These are phyloP conservation scores for Choristoneura fumiferana DNA, from an alignment of 1,140 invertebrate species.

Conservation along the genomic window DNA sequence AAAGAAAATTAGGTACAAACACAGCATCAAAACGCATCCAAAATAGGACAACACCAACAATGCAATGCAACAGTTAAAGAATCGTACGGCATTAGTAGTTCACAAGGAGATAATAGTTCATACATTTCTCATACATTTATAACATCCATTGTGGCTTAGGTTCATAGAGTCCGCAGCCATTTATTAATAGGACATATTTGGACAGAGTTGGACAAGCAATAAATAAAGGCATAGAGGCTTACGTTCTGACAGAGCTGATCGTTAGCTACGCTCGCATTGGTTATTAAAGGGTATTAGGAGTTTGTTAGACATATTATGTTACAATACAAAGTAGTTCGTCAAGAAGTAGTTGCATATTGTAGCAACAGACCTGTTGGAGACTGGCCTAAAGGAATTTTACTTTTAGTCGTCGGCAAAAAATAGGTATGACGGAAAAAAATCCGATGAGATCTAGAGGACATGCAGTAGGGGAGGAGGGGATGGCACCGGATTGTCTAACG, in stretches of 20 bases:
- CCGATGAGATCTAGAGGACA: too few species aligned
- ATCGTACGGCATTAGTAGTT: constrained; percentile 21
- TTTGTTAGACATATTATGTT: constrained; percentile 12
- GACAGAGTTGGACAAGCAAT: constrained; percentile 53
- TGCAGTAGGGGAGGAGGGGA: too few species aligned
- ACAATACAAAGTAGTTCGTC: background rate
- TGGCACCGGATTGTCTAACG: too few species aligned
- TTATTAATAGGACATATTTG: constrained; percentile 71
- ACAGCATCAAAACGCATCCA: too few species aligned
- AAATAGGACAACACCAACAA: too few species aligned
- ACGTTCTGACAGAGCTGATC: constrained; percentile 27
- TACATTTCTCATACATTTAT: constrained; percentile 50
- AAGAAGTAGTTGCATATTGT: background rate
- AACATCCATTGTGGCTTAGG: constrained; percentile 43
- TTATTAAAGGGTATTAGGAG: constrained; percentile 9
- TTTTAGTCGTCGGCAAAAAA: too few species aligned
- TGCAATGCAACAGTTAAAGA: background rate
- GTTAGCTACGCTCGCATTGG: constrained; percentile 36
- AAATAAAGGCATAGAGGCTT: constrained; percentile 53
- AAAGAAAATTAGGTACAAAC: too few species aligned
- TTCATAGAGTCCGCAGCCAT: constrained; percentile 40
- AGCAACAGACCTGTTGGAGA: background rate
- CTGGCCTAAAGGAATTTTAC: too few species aligned
- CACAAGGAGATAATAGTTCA: constrained; percentile 39
- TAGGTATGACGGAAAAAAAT: too few species aligned